Evolutionary conservation across 2,888 invertebrate genomes (phyloP).

Genomic region (Rapana venosa): DNA sequence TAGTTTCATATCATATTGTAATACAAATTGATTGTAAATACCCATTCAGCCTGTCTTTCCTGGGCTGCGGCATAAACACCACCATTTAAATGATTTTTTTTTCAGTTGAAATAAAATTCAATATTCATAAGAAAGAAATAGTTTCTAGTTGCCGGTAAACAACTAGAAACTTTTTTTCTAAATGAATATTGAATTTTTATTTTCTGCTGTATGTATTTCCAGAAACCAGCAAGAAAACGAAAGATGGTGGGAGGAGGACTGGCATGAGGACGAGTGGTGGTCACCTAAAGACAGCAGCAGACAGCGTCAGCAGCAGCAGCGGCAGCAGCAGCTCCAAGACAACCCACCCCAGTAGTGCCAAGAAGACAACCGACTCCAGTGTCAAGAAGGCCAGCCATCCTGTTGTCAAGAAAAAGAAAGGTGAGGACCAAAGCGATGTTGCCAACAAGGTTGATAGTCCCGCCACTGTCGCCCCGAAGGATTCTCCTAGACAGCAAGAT

Average conservation of each 20-base stretch:
- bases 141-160: too few species aligned
- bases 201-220: neutral
- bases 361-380: neutral
- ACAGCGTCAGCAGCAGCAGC: constrained; percentile 21
- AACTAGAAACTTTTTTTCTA: too few species aligned
- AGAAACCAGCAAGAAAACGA: constrained; percentile 41
- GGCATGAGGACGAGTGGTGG: constrained; percentile 50
- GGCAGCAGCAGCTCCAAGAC: neutral
- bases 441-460: neutral
- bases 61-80: too few species aligned
- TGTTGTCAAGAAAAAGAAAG: constrained; percentile 27
- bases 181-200: too few species aligned
- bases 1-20: too few species aligned
- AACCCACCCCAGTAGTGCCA: constrained; percentile 3
- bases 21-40: too few species aligned
- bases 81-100: too few species aligned
- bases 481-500: neutral
- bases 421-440: constrained; percentile 27
- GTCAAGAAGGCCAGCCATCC: neutral
- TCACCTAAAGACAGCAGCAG: constrained; percentile 27
- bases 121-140: too few species aligned
- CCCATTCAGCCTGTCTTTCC: too few species aligned
- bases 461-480: neutral
- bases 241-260: constrained; percentile 48
- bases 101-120: too few species aligned